Percentiles rank a stretch among this genome's conserved stretches.
These are phyloP conservation scores for Chlorodrepanis virens DNA, from an alignment of 2,113 vertebrate genomes.

Conservation along the genomic window DNA sequence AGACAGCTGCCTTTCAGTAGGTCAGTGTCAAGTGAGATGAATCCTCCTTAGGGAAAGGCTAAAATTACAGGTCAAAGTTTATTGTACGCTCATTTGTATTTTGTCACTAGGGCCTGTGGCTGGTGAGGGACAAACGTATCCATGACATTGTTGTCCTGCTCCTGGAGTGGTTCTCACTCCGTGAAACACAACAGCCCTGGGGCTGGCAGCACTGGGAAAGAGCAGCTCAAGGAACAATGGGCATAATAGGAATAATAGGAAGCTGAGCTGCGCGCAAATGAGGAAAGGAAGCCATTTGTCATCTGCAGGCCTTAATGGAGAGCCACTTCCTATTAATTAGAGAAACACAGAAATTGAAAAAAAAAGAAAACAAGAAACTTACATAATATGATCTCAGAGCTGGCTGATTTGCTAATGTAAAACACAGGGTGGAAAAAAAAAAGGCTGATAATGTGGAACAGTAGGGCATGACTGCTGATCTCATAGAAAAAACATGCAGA, in stretches of 20 bases:
- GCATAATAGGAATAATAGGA: too few species aligned
- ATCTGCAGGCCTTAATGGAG: conserved; percentile 14
- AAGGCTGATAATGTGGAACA: conserved; percentile 59
- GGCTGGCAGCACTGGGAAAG: conserved; percentile 14
- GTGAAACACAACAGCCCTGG: neutral
- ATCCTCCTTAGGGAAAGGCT: neutral
- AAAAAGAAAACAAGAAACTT: neutral
- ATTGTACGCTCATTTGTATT: neutral
- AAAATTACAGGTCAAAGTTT: neutral
- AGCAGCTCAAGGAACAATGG: conserved; percentile 28
- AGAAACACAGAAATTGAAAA: conserved; percentile 29
- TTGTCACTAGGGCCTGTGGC: neutral
- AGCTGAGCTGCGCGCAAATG: neutral
- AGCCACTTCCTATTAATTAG: conserved; percentile 54
- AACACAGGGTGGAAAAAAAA: conserved; percentile 24
- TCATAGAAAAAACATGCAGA: conserved; percentile 57
- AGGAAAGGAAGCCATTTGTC: conserved; percentile 53
- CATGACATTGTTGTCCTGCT: neutral
- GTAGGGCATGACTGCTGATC: conserved; percentile 59
- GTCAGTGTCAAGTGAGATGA: neutral
- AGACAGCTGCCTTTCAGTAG: neutral
- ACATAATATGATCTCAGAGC: conserved; percentile 19
- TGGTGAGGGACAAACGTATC: neutral
- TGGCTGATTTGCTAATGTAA: conserved; percentile 34
- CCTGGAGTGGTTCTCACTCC: neutral